phyloP scores from a whole-genome alignment of 2,888 invertebrate genomes.

The Gandaritis pyraliata region DNA sequence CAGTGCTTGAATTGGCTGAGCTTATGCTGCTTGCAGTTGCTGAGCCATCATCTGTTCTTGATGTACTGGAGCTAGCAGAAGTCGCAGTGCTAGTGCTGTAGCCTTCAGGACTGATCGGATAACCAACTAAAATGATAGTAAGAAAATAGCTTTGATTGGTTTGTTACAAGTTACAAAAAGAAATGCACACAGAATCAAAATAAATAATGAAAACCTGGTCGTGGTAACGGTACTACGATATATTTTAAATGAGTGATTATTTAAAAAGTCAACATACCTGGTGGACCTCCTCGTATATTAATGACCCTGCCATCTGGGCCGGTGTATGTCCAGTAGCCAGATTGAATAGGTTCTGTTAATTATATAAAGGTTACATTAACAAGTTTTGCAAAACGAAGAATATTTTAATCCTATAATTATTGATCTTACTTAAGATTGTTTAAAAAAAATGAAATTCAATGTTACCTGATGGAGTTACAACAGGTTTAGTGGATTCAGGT shows the following conservation, averaged over 20 bases:
- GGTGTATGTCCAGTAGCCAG: neutral
- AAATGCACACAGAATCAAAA: too few species aligned
- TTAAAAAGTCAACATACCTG: neutral
- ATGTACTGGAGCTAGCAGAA: neutral
- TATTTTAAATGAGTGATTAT: too few species aligned
- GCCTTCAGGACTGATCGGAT: neutral
- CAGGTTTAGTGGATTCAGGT: neutral
- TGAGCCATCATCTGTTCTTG: neutral
- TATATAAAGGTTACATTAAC: neutral
- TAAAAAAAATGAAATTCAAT: neutral
- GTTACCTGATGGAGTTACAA: neutral
- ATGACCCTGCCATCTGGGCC: neutral
- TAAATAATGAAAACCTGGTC: too few species aligned
- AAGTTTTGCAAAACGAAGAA: neutral
- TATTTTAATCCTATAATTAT: neutral
- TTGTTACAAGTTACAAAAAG: too few species aligned
- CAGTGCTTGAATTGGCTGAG: too few species aligned
- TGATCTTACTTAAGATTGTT: too few species aligned
- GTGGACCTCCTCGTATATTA: neutral
- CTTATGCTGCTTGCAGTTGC: neutral
- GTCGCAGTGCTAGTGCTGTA: neutral
- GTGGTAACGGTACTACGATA: too few species aligned
- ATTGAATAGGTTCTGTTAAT: neutral
- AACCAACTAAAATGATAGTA: neutral
- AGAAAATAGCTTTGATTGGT: neutral